phyloP scores from a whole-genome alignment of 37 sponge, comb jelly and placozoan genomes.

The Beroe ovata region DNA sequence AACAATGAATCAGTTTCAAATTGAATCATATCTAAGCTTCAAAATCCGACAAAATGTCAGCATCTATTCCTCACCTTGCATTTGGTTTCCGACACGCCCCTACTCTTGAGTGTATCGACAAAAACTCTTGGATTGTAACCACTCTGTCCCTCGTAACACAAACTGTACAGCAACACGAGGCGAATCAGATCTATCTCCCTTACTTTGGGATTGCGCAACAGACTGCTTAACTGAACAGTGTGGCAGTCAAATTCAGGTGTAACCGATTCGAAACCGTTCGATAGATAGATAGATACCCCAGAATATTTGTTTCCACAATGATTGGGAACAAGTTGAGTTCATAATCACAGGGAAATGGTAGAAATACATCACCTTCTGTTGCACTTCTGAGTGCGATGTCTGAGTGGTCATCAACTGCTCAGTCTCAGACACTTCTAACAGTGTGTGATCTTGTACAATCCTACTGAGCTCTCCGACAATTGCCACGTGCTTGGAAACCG shows the following conservation, averaged over 20 bases:
- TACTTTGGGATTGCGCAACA: conserved; percentile 72
- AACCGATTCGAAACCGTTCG: background rate
- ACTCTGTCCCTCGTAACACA: conserved; percentile 78
- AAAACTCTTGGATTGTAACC: conserved; percentile 64
- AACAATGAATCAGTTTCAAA: too few species aligned
- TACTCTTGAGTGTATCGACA: conserved; percentile 39
- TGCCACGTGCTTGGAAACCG: conserved; percentile 94
- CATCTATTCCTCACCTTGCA: conserved; percentile 69
- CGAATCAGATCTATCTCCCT: conserved; percentile 75
- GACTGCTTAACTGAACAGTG: background rate
- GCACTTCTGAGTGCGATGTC: conserved; percentile 65
- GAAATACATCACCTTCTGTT: conserved; percentile 26
- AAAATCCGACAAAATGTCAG: too few species aligned
- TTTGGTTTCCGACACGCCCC: conserved; percentile 72
- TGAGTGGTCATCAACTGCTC: conserved; percentile 86
- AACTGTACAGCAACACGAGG: conserved; percentile 75
- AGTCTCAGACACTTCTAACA: conserved; percentile 84
- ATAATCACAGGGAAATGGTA: background rate
- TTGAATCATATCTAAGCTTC: too few species aligned
- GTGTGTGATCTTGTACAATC: conserved; percentile 74
- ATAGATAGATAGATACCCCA: background rate
- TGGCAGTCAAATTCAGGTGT: background rate
- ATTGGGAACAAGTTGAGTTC: background rate
- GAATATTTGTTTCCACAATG: background rate
- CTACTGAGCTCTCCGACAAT: conserved; percentile 88